Evolutionary conservation across 2,888 invertebrate species (phyloP), one percentile per base, ranked within the genome.

Genomic region (Matsumyia berberina): DNA sequence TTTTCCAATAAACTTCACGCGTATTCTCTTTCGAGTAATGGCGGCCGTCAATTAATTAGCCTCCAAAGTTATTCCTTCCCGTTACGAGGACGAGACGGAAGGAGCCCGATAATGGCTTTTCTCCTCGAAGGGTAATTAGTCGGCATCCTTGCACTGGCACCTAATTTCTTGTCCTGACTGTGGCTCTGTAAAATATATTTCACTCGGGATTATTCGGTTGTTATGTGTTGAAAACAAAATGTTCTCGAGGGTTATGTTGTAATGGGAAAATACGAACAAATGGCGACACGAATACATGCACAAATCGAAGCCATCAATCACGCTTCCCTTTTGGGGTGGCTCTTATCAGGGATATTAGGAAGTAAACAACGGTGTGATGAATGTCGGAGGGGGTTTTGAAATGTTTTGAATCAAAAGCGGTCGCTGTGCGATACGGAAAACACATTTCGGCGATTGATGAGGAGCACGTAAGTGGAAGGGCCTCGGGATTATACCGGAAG

Each of bases 301-400:
- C 11, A 39, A 57, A 57, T 74, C 55, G 55, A 53, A 60, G 19
- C 39, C 60, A 80, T 80, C 76, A 74, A 80, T 80, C 80, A 69
- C 39, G 37, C 19, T 37, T 37, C 37, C 49, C 12, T 24, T 57
- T 49, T 17, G 37, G 35, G 0, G 35, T 44, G 51, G 17, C 42
- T 57, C 46, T 37, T 57, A 37, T 39, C 46, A 51, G 35, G 62
- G 49, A 33, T 39, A 7, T 57, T 55, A 15, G n/a, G 44, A 35
- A 67, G 62, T 62, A 80, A 55, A 80, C 74, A 74, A 69, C 55
- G 55, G 39, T 67, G 39, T 67, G 80, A 80, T 76, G 53, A 67
- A 74, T 80, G 67, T 53, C 12, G n/a, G 19, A n/a, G 19, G 17
- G 44, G 44, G 4, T 55, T 78, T 66, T 31, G 15, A 67, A 60